Evolutionary conservation across 2,797 vertebrate species (phyloP).

Genomic region (Pantherophis vulpinus): DNA sequence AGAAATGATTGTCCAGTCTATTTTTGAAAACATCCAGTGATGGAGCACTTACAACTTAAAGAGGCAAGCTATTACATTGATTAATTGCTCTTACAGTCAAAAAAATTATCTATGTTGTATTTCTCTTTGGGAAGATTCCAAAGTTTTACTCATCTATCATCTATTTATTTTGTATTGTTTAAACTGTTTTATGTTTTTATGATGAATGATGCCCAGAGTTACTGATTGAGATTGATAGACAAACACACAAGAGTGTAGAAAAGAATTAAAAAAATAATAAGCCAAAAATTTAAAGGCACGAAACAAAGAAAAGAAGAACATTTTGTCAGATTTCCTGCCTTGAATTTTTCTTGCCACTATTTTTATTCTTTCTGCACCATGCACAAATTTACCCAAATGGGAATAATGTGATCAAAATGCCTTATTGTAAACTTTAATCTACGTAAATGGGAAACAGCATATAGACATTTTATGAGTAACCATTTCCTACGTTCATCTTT

Average conservation of each 20-base stretch:
- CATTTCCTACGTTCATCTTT: not conserved
- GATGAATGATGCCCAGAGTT: not conserved
- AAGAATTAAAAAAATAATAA: not conserved
- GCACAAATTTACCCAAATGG: not conserved
- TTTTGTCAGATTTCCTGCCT: not conserved
- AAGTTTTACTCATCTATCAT: too few species aligned
- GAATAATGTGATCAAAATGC: not conserved
- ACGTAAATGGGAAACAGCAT: not conserved
- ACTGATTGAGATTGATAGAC: not conserved
- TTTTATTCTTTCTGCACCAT: not conserved
- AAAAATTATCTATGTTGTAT: too few species aligned
- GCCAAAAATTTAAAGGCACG: not conserved
- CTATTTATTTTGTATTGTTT: too few species aligned
- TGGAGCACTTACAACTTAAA: too few species aligned
- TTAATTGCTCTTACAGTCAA: too few species aligned
- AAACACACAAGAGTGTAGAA: not conserved
- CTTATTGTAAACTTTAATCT: not conserved
- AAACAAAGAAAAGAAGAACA: not conserved
- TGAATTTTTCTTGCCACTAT: not conserved
- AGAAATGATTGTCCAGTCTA: too few species aligned
- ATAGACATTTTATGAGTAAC: not conserved
- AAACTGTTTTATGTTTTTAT: not conserved
- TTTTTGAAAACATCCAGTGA: too few species aligned
- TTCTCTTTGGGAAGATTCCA: too few species aligned
- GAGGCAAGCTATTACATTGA: too few species aligned